Percentiles rank a stretch among this genome's conserved stretches.
Conservation (phyloP, 2,113 vertebrate species). For the Podiceps cristatus region DNA sequence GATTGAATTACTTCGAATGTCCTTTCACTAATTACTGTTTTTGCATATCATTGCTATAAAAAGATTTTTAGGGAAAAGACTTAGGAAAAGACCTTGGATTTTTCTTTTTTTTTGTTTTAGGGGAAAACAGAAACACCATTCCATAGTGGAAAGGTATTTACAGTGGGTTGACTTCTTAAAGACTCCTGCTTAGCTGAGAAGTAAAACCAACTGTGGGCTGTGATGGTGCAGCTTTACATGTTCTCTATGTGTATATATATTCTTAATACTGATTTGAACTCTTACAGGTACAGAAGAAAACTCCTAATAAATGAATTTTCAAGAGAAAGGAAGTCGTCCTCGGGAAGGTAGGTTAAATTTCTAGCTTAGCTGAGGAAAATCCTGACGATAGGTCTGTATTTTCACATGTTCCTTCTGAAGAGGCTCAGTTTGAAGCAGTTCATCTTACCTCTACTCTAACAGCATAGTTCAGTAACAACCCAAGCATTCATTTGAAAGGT, state of each 20-base stretch:
- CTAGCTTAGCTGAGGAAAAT: not conserved
- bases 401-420: not conserved
- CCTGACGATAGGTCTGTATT: not conserved
- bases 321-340: conserved; percentile 87
- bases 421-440: not conserved
- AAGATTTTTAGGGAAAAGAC: not conserved
- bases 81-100: not conserved
- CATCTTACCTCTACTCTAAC: not conserved
- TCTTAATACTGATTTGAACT: not conserved
- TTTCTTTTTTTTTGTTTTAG: not conserved
- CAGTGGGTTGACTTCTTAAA: not conserved
- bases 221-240: not conserved
- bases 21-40: not conserved
- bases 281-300: conserved; percentile 90
- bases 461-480: not conserved
- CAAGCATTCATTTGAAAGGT: not conserved
- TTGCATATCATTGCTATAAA: not conserved
- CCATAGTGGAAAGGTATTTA: not conserved
- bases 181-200: not conserved
- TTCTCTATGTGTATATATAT: not conserved
- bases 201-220: not conserved
- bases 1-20: not conserved
- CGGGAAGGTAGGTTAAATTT: conserved; percentile 83
- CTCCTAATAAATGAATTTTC: conserved; percentile 87
- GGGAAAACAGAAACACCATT: not conserved